Base-by-base conservation (phyloP, 2,888 invertebrate species). In the Agrotis puta region DNA sequence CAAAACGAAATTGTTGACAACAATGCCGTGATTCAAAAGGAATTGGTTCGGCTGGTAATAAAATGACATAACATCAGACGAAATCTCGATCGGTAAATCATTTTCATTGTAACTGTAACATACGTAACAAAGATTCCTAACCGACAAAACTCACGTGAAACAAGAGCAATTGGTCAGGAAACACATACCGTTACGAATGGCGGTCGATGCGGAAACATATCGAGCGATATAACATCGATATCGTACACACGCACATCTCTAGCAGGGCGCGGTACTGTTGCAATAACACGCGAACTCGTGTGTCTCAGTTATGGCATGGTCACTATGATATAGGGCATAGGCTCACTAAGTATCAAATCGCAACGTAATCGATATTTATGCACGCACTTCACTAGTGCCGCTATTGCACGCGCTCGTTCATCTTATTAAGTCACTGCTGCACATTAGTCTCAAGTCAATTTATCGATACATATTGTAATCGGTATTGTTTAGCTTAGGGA, bases 251-350 rank as follows among this genome's bases (percentile, higher is more conserved):
- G 94, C 93, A 92, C 94, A 89, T 91, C 94, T 91, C 92, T 93
- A 85, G 83, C 79, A 87, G 92, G 93, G 93, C 91, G 92, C 92
- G 92, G 92, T 86, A 72, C 88, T 93, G 92, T 92, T 90, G 93
- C 92, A 93, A 93, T 88, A 89, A 92, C 94, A 94, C 94, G 94
- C 94, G 92, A 94, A 88, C 82, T 75, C 85, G 83, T 85, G 82
- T 88, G 86, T 69, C 64, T 80, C 66, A 82, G 64, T 65, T 79
- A 82, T 73, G 58, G 62, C 64, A 51, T 64, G 66, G 78, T 81
- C 77, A 66, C 63, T 77, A 51, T 59, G 77, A 76, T 71, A 56
- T 79, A n/a, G n/a, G n/a, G n/a, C n/a, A n/a, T n/a, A 64, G 61
- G 61, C 27, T 24, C 81, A 87, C 83, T 85, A 84, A 87, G 86